These are phyloP conservation scores for Leptinotarsa lineolata DNA, from an alignment of 1,140 invertebrate species.

Conservation along the genomic window DNA sequence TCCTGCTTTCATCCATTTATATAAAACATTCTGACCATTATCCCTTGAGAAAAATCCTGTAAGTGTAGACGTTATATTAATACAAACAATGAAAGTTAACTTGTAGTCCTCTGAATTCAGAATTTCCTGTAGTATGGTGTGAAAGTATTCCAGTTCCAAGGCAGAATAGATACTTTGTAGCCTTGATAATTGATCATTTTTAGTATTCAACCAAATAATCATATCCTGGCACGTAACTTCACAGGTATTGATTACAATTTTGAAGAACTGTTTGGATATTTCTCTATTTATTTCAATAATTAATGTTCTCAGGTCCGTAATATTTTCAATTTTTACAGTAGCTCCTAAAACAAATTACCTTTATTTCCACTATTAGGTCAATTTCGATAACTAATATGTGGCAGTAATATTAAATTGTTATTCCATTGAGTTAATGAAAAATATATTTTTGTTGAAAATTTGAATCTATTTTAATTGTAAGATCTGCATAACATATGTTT, in stretches of 20 bases:
- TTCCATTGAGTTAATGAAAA: neutral
- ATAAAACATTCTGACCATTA: constrained; percentile 41
- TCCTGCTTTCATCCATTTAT: constrained; percentile 41
- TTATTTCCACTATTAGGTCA: neutral
- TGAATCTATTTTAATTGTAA: too few relatives aligned
- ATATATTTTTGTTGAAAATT: too few relatives aligned
- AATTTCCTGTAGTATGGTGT: constrained; percentile 46
- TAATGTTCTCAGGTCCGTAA: constrained; percentile 35
- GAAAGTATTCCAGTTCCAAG: constrained; percentile 48
- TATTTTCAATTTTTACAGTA: constrained; percentile 30
- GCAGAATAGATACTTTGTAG: constrained; percentile 38
- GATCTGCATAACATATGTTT: too few relatives aligned
- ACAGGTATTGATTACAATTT: constrained; percentile 41
- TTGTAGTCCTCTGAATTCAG: constrained; percentile 34
- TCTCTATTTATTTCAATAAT: constrained; percentile 42
- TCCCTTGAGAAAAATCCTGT: constrained; percentile 34
- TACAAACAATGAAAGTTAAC: constrained; percentile 35
- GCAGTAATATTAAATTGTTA: neutral
- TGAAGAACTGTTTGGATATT: constrained; percentile 43
- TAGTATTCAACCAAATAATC: constrained; percentile 43
- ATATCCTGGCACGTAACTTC: constrained; percentile 44
- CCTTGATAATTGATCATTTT: constrained; percentile 44
- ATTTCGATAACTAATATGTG: neutral
- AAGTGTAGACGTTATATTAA: constrained; percentile 46
- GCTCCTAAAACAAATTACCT: constrained; percentile 21